These are phyloP conservation scores for Holacanthella duospinosa DNA, from an alignment of 2,888 invertebrate genomes.

Conservation along the genomic window DNA sequence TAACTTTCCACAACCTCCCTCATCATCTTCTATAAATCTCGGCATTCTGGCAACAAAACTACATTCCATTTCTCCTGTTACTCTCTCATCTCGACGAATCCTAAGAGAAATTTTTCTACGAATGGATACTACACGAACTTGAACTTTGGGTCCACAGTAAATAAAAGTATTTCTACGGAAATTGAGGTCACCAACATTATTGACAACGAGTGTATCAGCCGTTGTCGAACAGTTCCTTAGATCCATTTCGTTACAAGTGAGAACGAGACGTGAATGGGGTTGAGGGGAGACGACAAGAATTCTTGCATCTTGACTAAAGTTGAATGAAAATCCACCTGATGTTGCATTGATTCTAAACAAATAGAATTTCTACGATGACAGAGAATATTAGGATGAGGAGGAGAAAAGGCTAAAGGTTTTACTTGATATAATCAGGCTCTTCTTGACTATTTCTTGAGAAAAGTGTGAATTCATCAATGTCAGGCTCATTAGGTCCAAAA, in stretches of 20 bases:
- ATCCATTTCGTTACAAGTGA: too few species aligned
- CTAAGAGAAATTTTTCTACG: conserved; percentile 26
- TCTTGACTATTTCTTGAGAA: too few species aligned
- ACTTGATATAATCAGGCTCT: too few species aligned
- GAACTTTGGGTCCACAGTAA: conserved; percentile 31
- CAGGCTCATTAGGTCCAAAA: too few species aligned
- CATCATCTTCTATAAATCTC: conserved; percentile 14
- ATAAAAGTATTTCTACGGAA: conserved; percentile 32
- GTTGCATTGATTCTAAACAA: conserved; percentile 21
- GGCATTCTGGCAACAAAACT: conserved; percentile 23
- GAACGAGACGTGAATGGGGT: conserved; percentile 18
- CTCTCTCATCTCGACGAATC: conserved; percentile 13
- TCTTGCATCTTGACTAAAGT: conserved; percentile 24
- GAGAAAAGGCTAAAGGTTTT: too few species aligned
- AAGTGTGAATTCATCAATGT: too few species aligned
- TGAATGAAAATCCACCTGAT: conserved; percentile 19
- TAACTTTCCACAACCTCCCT: neutral
- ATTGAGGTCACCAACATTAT: conserved; percentile 27
- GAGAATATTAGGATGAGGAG: too few species aligned
- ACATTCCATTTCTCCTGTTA: conserved; percentile 18
- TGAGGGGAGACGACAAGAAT: conserved; percentile 27
- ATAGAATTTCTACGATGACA: too few species aligned
- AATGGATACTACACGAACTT: conserved; percentile 23
- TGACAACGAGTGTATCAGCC: conserved; percentile 24
- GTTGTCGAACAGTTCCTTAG: conserved; percentile 26